Evolutionary conservation across 2,113 vertebrate species (phyloP).

Genomic region (Chaetodon auriga): DNA sequence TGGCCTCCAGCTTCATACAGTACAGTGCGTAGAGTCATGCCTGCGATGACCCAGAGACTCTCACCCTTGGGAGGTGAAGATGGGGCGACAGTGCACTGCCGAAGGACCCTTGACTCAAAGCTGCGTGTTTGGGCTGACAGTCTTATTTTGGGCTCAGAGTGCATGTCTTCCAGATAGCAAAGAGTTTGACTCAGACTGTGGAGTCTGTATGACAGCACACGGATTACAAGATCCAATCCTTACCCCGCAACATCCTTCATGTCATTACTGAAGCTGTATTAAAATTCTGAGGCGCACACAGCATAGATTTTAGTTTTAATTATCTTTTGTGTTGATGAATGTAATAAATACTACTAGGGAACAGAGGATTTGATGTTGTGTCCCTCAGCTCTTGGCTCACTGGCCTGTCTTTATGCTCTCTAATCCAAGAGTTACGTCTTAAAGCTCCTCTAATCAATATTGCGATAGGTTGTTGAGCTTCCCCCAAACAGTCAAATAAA

Average conservation of each 20-base stretch:
- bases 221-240: slow-evolving; percentile 12
- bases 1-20: slow-evolving; percentile 19
- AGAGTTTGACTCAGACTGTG: slow-evolving; percentile 30
- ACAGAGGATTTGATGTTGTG: neutral
- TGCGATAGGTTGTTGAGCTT: no score
- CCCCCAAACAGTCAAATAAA: no score
- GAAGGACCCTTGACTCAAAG: slow-evolving; percentile 59
- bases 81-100: slow-evolving; percentile 19
- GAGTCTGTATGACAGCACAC: slow-evolving; percentile 16
- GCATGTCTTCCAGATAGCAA: slow-evolving; percentile 20
- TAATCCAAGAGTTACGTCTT: neutral
- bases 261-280: neutral
- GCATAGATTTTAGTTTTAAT: neutral
- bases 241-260: neutral
- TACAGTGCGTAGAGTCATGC: neutral
- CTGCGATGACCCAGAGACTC: slow-evolving; percentile 25
- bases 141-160: slow-evolving; percentile 46
- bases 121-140: slow-evolving; percentile 44
- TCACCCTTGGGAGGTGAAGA: slow-evolving; percentile 18
- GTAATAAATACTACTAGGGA: neutral
- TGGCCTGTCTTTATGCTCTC: no score
- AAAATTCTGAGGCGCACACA: neutral
- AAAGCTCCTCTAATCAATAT: neutral
- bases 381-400: neutral
- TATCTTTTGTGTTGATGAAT: neutral